Evolutionary conservation across 2,797 vertebrate genomes (phyloP).

Genomic region (Poecile montanus): DNA sequence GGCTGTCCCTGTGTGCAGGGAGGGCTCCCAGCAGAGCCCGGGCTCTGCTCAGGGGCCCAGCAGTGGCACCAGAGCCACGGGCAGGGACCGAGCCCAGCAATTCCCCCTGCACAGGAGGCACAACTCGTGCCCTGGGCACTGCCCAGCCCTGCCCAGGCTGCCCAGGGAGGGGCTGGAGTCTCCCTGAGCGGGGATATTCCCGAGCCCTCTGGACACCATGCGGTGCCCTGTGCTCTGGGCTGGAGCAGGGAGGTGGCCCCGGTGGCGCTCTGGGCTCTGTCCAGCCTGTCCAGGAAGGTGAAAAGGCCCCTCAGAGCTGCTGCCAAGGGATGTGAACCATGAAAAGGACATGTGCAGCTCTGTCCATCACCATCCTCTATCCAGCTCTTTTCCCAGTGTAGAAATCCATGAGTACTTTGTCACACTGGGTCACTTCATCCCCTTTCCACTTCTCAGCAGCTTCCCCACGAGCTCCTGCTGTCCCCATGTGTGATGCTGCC

Average conservation of each 20-base stretch:
- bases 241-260: neutral
- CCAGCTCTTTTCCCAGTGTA: neutral
- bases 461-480: neutral
- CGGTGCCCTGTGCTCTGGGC: neutral
- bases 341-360: accelerated
- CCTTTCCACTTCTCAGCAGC: neutral
- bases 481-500: neutral
- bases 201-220: neutral
- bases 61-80: neutral
- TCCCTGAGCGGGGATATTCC: neutral
- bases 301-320: neutral
- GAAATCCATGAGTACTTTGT: neutral
- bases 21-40: neutral
- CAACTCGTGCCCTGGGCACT: neutral
- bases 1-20: neutral
- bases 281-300: neutral
- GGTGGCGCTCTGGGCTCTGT: neutral
- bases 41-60: neutral
- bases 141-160: neutral
- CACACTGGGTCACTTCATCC: neutral
- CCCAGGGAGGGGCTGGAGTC: neutral
- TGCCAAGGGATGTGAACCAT: neutral
- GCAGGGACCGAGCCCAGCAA: neutral
- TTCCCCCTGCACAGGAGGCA: neutral
- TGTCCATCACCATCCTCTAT: neutral